Conservation (phyloP, 2,888 invertebrate genomes). For the Machimus atricapillus region DNA sequence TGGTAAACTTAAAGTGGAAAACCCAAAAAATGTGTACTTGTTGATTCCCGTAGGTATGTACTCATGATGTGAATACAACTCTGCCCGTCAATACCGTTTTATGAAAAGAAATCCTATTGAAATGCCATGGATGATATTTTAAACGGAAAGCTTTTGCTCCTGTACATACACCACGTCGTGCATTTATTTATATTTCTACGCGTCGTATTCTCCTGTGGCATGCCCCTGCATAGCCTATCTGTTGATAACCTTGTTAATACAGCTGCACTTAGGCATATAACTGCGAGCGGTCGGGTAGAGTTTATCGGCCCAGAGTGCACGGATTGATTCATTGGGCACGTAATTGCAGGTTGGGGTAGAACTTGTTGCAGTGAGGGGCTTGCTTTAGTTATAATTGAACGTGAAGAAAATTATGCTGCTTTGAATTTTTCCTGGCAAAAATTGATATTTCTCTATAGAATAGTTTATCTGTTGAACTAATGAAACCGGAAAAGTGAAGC, state of each 20-base stretch:
- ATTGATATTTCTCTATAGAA: background rate
- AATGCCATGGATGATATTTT: constrained; percentile 16
- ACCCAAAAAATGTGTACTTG: background rate
- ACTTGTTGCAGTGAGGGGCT: constrained; percentile 26
- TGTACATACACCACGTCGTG: background rate
- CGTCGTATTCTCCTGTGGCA: background rate
- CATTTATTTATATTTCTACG: constrained; percentile 23
- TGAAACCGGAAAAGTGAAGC: background rate
- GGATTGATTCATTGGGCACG: constrained; percentile 36
- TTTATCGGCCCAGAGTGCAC: constrained; percentile 18
- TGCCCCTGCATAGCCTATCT: background rate
- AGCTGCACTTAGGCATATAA: constrained; percentile 7
- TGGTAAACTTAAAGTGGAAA: background rate
- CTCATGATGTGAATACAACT: background rate
- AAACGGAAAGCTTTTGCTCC: constrained; percentile 29
- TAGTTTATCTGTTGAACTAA: background rate
- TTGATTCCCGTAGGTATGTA: background rate
- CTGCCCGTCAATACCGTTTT: constrained; percentile 3
- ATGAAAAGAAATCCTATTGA: constrained; percentile 31
- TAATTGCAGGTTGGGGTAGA: constrained; percentile 25
- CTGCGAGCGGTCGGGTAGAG: background rate
- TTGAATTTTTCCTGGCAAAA: background rate
- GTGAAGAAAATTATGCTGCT: background rate
- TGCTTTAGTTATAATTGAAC: constrained; percentile 33
- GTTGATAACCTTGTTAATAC: constrained; percentile 21